phyloP scores from a whole-genome alignment of 2,888 invertebrate species.

The Amphimallon solstitiale region DNA sequence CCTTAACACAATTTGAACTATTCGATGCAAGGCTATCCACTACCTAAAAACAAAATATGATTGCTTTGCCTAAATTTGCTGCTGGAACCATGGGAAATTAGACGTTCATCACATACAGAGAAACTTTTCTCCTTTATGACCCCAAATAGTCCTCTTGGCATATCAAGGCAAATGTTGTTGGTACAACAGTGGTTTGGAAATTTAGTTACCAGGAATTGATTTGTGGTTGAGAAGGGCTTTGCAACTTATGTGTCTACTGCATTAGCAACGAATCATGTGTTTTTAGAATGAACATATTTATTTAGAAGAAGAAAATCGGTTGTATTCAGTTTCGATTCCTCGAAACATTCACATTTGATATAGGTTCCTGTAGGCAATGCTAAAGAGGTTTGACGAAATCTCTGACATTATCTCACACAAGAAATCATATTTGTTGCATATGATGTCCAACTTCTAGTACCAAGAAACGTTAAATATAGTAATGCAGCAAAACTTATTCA shows the following conservation, averaged over 20 bases:
- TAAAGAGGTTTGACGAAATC: slow-evolving; percentile 81
- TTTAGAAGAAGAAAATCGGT: slow-evolving; percentile 67
- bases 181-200: slow-evolving; percentile 85
- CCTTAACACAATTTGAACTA: slow-evolving; percentile 85
- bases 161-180: slow-evolving; percentile 71
- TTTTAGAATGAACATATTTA: slow-evolving; percentile 76
- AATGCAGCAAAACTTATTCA: slow-evolving; percentile 89
- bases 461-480: slow-evolving; percentile 73
- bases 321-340: slow-evolving; percentile 75
- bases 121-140: slow-evolving; percentile 77
- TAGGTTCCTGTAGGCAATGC: slow-evolving; percentile 79
- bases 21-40: slow-evolving; percentile 81
- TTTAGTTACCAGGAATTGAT: slow-evolving; percentile 82
- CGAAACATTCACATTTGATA: slow-evolving; percentile 81
- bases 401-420: slow-evolving; percentile 88
- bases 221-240: slow-evolving; percentile 84
- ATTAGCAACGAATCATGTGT: slow-evolving; percentile 69
- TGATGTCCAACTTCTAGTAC: slow-evolving; percentile 91
- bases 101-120: slow-evolving; percentile 86
- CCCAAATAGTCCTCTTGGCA: slow-evolving; percentile 69
- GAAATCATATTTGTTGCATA: slow-evolving; percentile 86
- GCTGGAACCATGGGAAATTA: slow-evolving; percentile 83
- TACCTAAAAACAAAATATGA: slow-evolving; percentile 84
- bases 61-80: slow-evolving; percentile 82
- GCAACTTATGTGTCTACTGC: slow-evolving; percentile 75